Evolutionary conservation across 2,888 invertebrate species (phyloP).

Genomic region (Rhorus exstirpatorius): DNA sequence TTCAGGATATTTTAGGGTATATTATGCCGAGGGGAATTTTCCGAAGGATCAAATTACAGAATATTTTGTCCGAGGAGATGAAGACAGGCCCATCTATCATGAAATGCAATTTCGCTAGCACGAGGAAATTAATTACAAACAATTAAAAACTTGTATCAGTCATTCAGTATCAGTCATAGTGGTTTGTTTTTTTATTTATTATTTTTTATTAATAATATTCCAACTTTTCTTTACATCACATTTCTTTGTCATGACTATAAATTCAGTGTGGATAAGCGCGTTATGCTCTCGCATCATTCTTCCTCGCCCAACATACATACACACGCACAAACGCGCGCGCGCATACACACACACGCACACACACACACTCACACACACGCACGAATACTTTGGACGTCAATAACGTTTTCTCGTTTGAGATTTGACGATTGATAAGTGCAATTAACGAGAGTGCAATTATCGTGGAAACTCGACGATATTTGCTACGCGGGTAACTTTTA

Average conservation of each 20-base stretch:
- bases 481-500: background rate
- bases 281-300: constrained; percentile 3
- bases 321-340: too few species aligned
- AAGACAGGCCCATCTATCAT: too few species aligned
- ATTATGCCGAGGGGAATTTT: too few species aligned
- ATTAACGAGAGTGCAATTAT: constrained; percentile 8
- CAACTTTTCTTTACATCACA: constrained; percentile 42
- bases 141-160: background rate
- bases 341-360: too few species aligned
- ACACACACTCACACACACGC: too few species aligned
- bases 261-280: constrained; percentile 6
- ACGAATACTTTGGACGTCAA: constrained; percentile 27
- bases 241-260: constrained; percentile 42
- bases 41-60: too few species aligned
- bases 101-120: too few species aligned
- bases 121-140: background rate
- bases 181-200: too few species aligned
- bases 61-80: too few species aligned
- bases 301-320: constrained; percentile 3
- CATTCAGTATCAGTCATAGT: too few species aligned
- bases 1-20: too few species aligned
- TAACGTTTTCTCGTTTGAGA: constrained; percentile 29
- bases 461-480: background rate
- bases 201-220: constrained; percentile 33
- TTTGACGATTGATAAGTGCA: constrained; percentile 9